Evolutionary conservation across 2,113 vertebrate genomes (phyloP).

Genomic region (Desmodus rotundus): DNA sequence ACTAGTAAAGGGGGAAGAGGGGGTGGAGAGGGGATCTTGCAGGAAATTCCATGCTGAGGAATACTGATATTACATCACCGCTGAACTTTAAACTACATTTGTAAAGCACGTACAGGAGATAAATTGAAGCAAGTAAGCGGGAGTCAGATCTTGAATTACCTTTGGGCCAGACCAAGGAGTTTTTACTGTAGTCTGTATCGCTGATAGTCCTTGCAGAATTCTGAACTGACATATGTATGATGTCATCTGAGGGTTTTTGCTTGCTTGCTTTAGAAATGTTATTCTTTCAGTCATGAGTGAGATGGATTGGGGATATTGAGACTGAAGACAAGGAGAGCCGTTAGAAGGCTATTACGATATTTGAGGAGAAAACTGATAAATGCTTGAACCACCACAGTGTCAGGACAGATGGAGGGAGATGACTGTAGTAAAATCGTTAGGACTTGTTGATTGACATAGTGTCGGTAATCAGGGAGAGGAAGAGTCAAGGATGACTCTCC

Average conservation of each 20-base stretch:
- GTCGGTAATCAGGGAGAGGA: not conserved
- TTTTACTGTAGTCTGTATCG: not conserved
- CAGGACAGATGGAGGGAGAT: not conserved
- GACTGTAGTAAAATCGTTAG: not conserved
- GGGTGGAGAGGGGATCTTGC: not conserved
- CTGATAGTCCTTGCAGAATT: constrained; percentile 11
- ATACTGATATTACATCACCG: not conserved
- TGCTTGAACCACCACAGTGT: not conserved
- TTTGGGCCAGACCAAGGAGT: not conserved
- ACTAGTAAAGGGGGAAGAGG: not conserved
- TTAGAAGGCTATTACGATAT: not conserved
- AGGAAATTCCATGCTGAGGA: not conserved
- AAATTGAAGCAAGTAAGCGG: not conserved
- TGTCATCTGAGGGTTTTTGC: not conserved
- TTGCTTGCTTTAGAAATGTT: constrained; percentile 17
- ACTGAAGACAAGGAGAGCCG: not conserved
- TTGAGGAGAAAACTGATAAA: constrained; percentile 7
- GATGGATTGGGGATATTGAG: not conserved
- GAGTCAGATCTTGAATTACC: not conserved
- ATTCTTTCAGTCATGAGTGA: constrained; percentile 18
- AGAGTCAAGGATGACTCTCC: not conserved
- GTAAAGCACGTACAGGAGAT: not conserved
- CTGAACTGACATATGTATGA: not conserved
- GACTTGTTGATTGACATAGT: constrained; percentile 8
- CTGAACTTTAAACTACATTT: not conserved